phyloP scores from a whole-genome alignment of 1,140 invertebrate species.

The Drosophila serrata region DNA sequence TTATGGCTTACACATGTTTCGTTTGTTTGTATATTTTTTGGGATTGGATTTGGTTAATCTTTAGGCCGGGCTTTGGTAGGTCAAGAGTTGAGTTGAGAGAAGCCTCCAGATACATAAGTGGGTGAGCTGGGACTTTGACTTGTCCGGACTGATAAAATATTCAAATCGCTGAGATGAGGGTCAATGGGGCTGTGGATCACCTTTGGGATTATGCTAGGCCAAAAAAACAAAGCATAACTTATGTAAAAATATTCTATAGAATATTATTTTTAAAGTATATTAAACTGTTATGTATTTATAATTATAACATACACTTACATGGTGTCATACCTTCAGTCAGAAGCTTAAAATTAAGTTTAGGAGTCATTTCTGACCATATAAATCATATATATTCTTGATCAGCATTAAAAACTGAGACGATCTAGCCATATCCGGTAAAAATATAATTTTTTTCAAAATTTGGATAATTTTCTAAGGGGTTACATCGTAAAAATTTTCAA shows the following conservation, averaged over 20 bases:
- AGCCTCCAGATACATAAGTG: neutral
- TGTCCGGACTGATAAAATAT: slow-evolving; percentile 20
- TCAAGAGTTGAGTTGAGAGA: slow-evolving; percentile 39
- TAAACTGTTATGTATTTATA: neutral
- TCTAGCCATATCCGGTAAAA: too few relatives aligned
- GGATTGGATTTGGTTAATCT: slow-evolving; percentile 17
- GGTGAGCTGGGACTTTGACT: neutral
- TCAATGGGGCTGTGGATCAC: slow-evolving; percentile 6
- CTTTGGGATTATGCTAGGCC: neutral
- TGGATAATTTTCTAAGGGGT: too few relatives aligned
- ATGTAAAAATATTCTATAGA: neutral
- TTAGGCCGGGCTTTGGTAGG: slow-evolving; percentile 8
- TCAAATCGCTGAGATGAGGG: slow-evolving; percentile 1
- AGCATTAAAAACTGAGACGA: too few relatives aligned
- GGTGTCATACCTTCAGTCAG: too few relatives aligned
- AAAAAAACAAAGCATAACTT: neutral
- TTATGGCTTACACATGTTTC: slow-evolving; percentile 38
- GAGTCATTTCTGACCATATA: too few relatives aligned
- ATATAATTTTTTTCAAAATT: too few relatives aligned
- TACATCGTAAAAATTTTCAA: too few relatives aligned
- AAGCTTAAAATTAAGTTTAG: too few relatives aligned
- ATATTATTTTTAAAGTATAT: neutral
- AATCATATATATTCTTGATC: too few relatives aligned
- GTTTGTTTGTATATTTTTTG: slow-evolving; percentile 11
- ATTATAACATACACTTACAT: too few relatives aligned